Conservation (phyloP, 2,113 vertebrate genomes). For the Dipodomys ordii region DNA sequence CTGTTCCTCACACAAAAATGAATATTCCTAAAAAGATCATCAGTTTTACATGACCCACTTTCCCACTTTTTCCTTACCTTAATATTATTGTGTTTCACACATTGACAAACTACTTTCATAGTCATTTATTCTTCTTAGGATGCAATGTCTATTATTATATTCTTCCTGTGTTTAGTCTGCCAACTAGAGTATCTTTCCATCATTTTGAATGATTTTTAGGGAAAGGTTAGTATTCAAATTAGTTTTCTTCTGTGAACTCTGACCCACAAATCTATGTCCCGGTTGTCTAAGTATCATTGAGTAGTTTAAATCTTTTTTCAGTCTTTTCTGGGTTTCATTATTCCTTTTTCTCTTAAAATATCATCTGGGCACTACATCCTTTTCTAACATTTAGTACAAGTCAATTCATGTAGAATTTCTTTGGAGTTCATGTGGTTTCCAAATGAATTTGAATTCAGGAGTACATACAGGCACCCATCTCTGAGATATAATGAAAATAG, state of each 20-base stretch:
- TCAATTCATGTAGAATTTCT: slow-evolving; percentile 10
- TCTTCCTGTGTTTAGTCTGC: not conserved
- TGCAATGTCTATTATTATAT: not conserved
- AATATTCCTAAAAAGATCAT: slow-evolving; percentile 28
- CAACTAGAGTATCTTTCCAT: not conserved
- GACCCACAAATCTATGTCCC: not conserved
- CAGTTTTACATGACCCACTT: slow-evolving; percentile 4
- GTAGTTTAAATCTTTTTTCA: slow-evolving; percentile 29
- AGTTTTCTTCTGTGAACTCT: slow-evolving; percentile 48
- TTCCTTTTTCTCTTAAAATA: slow-evolving; percentile 21
- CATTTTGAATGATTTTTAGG: slow-evolving; percentile 28
- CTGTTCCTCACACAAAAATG: slow-evolving; percentile 3
- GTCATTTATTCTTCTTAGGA: slow-evolving; percentile 35
- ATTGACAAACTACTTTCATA: not conserved
- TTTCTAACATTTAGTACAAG: slow-evolving; percentile 11
- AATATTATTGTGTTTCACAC: not conserved
- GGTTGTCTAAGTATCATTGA: slow-evolving; percentile 34
- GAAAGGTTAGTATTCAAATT: slow-evolving; percentile 35
- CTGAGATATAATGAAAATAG: slow-evolving; percentile 38
- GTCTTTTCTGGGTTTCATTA: slow-evolving; percentile 8
- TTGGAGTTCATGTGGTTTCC: not conserved
- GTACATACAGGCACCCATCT: not conserved
- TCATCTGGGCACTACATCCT: not conserved
- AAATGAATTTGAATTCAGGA: not conserved
- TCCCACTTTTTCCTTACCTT: slow-evolving; percentile 34